These are phyloP conservation scores for Onychomys arenicola DNA, from an alignment of 2,797 vertebrate genomes.

Conservation along the genomic window DNA sequence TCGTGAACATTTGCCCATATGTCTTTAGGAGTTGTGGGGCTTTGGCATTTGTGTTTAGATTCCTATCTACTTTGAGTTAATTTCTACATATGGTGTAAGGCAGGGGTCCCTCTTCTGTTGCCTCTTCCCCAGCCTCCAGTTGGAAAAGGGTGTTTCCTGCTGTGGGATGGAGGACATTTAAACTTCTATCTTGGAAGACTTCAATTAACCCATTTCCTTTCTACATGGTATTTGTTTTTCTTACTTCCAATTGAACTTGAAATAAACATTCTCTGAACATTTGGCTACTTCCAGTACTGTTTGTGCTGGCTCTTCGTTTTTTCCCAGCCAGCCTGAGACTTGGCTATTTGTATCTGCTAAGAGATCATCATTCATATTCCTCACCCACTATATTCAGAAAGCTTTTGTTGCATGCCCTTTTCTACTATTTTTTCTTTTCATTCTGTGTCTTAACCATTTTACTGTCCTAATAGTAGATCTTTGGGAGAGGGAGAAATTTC, in stretches of 20 bases:
- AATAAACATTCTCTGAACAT: neutral
- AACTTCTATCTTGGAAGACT: neutral
- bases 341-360: neutral
- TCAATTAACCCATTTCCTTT: neutral
- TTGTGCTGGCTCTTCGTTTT: neutral
- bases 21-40: neutral
- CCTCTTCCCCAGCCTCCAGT: neutral
- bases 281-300: neutral
- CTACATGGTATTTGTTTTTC: neutral
- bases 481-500: neutral
- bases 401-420: neutral
- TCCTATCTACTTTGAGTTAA: neutral
- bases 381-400: neutral
- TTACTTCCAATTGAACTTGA: neutral
- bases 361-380: neutral
- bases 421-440: neutral
- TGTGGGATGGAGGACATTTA: neutral
- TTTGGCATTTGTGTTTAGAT: neutral
- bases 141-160: neutral
- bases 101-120: neutral
- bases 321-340: neutral
- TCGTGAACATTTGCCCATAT: neutral
- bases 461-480: neutral
- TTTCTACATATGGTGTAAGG: neutral
- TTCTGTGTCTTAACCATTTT: neutral